Evolutionary conservation across 2,113 vertebrate genomes (phyloP).

Genomic region (Bostrychus sinensis): DNA sequence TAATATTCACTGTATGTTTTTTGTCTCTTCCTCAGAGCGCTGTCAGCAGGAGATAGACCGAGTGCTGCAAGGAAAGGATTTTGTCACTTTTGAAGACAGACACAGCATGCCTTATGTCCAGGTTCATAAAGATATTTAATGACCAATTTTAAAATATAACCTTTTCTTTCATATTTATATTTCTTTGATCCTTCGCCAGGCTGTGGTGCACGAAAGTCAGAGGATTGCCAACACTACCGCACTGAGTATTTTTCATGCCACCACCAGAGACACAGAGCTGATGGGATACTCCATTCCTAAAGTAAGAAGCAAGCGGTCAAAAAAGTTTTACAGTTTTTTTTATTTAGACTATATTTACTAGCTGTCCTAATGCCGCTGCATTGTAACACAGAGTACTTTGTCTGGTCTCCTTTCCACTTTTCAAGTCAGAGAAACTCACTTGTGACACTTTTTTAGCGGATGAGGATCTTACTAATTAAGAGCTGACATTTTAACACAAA

Average conservation of each 20-base stretch:
- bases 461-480: no score
- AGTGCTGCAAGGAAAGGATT: constrained; percentile 22
- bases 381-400: no score
- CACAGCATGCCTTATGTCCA: constrained; percentile 42
- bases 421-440: no score
- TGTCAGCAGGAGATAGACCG: constrained; percentile 39
- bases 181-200: constrained; percentile 29
- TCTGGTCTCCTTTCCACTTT: no score
- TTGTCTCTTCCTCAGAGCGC: constrained; percentile 12
- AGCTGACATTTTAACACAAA: no score
- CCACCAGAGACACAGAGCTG: constrained; percentile 49
- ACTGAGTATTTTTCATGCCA: constrained; percentile 41
- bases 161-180: not conserved
- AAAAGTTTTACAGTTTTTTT: no score
- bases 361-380: constrained; percentile 57
- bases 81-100: constrained; percentile 34
- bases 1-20: not conserved
- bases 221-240: constrained; percentile 38
- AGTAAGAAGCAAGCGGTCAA: no score
- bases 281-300: constrained; percentile 59
- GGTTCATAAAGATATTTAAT: not conserved
- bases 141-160: no score
- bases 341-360: no score
- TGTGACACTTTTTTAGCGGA: no score
- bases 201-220: constrained; percentile 66